These are phyloP conservation scores for Tetanocera ferruginea DNA, from an alignment of 2,888 invertebrate genomes.

Conservation along the genomic window DNA sequence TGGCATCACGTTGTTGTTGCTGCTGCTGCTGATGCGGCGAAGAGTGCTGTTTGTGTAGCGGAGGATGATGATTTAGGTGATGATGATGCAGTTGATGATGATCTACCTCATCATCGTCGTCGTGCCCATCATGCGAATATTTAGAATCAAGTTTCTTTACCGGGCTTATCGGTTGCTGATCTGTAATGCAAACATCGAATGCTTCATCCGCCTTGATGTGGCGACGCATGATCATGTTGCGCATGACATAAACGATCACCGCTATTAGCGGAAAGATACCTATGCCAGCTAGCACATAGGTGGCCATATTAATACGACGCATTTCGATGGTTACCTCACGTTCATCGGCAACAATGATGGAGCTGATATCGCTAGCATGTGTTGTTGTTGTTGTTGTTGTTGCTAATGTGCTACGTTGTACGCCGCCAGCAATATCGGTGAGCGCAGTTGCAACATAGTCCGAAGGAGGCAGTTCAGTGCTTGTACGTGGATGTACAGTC, in stretches of 20 bases:
- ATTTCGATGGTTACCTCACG: conserved; percentile 74
- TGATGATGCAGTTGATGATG: conserved; percentile 43
- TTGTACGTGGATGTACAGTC: conserved; percentile 60
- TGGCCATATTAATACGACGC: conserved; percentile 74
- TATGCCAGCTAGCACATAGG: conserved; percentile 75
- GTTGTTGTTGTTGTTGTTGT: conserved; percentile 30
- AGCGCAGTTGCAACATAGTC: not conserved
- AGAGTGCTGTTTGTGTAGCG: not conserved
- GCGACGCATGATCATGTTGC: conserved; percentile 72
- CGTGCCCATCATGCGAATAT: conserved; percentile 52
- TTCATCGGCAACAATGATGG: conserved; percentile 58
- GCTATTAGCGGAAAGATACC: conserved; percentile 75
- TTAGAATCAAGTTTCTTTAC: conserved; percentile 66
- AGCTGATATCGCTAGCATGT: conserved; percentile 53
- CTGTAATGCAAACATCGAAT: conserved; percentile 76
- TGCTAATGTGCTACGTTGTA: conserved; percentile 3
- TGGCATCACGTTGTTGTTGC: conserved; percentile 51
- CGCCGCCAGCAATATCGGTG: not conserved
- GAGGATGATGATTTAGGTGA: not conserved
- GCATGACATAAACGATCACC: conserved; percentile 73
- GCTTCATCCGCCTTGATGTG: conserved; percentile 71
- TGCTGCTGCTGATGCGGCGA: conserved; percentile 27
- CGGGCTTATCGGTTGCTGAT: conserved; percentile 71
- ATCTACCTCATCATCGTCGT: conserved; percentile 56
- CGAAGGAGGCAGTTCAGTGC: not conserved